Conservation (phyloP, 2,797 vertebrate species). For the Sebastes trivittatus region DNA sequence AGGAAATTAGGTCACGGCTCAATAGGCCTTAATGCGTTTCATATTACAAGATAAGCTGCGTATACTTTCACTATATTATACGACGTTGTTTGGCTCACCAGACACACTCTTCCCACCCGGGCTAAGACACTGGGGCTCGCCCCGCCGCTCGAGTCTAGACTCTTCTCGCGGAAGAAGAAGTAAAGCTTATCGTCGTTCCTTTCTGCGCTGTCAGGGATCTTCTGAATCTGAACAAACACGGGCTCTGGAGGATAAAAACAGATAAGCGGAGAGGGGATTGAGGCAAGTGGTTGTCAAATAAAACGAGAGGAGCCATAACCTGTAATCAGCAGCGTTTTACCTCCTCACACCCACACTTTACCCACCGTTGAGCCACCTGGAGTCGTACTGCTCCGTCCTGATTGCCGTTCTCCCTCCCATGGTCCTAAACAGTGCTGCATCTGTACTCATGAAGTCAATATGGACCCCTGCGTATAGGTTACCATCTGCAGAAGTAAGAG, state of each 20-base stretch:
- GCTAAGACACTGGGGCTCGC: constrained; percentile 82
- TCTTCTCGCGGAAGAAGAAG: constrained; percentile 89
- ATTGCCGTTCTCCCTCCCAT: constrained; percentile 84
- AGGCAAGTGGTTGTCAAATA: constrained; percentile 65
- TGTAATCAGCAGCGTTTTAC: constrained; percentile 61
- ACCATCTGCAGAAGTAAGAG: constrained; percentile 74
- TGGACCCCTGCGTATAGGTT: constrained; percentile 86
- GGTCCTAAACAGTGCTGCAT: constrained; percentile 85
- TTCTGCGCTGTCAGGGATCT: constrained; percentile 86
- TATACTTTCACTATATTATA: background rate
- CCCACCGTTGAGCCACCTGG: constrained; percentile 88
- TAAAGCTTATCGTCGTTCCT: constrained; percentile 88
- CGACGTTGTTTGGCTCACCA: constrained; percentile 76
- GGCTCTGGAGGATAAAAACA: constrained; percentile 78
- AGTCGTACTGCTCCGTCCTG: constrained; percentile 87
- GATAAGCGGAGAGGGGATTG: constrained; percentile 42
- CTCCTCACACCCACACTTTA: constrained; percentile 58
- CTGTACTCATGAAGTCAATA: constrained; percentile 88
- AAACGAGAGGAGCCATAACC: constrained; percentile 52
- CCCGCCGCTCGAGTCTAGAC: constrained; percentile 80
- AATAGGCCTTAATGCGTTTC: background rate
- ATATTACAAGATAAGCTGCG: background rate
- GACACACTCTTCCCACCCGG: constrained; percentile 86
- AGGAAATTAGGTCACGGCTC: constrained; percentile 33
- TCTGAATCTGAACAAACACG: constrained; percentile 85